Conservation (phyloP, 2,113 vertebrate genomes). For the Nerophis ophidion region DNA sequence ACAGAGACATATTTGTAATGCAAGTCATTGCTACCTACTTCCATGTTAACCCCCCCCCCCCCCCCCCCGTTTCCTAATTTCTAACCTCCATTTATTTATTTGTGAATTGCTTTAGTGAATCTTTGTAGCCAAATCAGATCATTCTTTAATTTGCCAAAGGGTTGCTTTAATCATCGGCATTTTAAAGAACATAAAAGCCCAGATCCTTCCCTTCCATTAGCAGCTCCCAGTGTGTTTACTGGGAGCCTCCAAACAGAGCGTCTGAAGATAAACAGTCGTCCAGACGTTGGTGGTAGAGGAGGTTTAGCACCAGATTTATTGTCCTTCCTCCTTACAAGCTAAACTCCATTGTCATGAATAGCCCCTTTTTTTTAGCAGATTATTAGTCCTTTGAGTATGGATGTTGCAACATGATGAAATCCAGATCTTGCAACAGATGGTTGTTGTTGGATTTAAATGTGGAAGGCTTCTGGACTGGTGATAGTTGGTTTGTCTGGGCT, state of each 20-base stretch:
- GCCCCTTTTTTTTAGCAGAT: slow-evolving; percentile 7
- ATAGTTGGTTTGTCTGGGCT: slow-evolving; percentile 56
- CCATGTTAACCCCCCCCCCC: too few species aligned
- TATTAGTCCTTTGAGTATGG: slow-evolving; percentile 43
- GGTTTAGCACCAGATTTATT: slow-evolving; percentile 42
- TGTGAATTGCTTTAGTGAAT: slow-evolving; percentile 39
- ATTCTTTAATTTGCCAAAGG: slow-evolving; percentile 59
- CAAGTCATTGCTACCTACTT: too few species aligned
- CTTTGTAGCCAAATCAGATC: slow-evolving; percentile 21
- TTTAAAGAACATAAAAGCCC: slow-evolving; percentile 54
- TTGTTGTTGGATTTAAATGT: slow-evolving; percentile 46
- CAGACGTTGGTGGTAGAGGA: slow-evolving; percentile 41
- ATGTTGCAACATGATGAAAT: slow-evolving; percentile 59
- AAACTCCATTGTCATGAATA: slow-evolving; percentile 21
- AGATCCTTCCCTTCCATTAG: slow-evolving; percentile 63
- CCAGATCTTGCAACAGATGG: slow-evolving; percentile 47
- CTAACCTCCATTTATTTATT: slow-evolving; percentile 28
- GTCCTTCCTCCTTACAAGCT: background rate
- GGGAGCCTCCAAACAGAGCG: slow-evolving; percentile 63
- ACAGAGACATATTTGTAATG: too few species aligned
- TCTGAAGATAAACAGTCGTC: slow-evolving; percentile 63
- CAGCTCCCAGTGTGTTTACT: slow-evolving; percentile 62
- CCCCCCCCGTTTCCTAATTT: too few species aligned
- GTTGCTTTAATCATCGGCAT: slow-evolving; percentile 60
- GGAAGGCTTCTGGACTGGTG: slow-evolving; percentile 31